Percentiles rank a stretch among this genome's conserved stretches.
These are phyloP conservation scores for Drosophila tripunctata DNA, from an alignment of 2,888 invertebrate species.

Conservation along the genomic window DNA sequence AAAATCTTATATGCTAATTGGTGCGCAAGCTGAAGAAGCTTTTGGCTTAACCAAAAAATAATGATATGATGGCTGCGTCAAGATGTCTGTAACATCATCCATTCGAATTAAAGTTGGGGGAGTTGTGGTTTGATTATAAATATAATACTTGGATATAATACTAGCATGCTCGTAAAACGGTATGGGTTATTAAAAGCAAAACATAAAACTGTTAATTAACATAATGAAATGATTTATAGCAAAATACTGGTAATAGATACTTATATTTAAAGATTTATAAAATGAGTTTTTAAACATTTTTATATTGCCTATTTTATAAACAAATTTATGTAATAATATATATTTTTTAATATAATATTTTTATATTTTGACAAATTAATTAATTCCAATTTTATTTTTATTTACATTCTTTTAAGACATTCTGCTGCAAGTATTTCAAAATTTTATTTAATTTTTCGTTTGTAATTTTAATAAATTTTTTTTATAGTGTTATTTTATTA, in stretches of 20 bases:
- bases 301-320: too few relatives aligned
- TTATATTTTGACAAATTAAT: too few relatives aligned
- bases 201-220: conserved; percentile 17
- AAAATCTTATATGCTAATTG: conserved; percentile 70
- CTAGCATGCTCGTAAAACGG: conserved; percentile 1
- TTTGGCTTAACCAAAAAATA: conserved; percentile 10
- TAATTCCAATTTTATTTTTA: background rate
- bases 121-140: conserved; percentile 16
- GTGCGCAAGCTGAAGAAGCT: conserved; percentile 29
- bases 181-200: conserved; percentile 3
- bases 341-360: too few relatives aligned
- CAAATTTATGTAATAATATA: background rate
- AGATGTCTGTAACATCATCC: background rate
- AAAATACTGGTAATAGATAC: background rate
- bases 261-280: too few relatives aligned
- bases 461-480: too few relatives aligned
- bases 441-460: too few relatives aligned
- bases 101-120: conserved; percentile 8
- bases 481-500: too few relatives aligned
- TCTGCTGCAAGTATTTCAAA: too few relatives aligned
- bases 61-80: conserved; percentile 16
- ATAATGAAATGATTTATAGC: conserved; percentile 7
- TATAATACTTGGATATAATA: background rate
- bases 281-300: too few relatives aligned
- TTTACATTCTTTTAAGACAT: background rate